Conservation (phyloP, 2,797 vertebrate genomes). For the Phoeniculus purpureus region DNA sequence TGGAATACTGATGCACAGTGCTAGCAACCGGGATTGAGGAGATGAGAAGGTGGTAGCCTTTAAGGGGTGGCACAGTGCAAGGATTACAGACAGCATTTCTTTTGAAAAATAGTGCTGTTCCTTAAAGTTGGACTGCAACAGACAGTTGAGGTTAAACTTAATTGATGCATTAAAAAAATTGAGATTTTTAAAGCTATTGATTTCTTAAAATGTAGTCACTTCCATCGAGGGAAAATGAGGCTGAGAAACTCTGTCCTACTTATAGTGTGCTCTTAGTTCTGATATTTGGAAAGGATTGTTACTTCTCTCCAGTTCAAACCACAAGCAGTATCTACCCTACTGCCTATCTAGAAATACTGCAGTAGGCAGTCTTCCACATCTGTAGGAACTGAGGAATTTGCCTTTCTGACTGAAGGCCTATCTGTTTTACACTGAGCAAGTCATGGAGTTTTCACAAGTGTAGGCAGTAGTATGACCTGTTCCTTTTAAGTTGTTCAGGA, state of each 20-base stretch:
- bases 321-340: not conserved
- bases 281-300: not conserved
- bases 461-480: not conserved
- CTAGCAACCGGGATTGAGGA: not conserved
- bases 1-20: slow-evolving; percentile 53
- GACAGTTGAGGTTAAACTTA: not conserved
- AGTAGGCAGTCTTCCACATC: not conserved
- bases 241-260: not conserved
- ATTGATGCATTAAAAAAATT: not conserved
- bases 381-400: not conserved
- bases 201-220: not conserved
- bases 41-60: slow-evolving; percentile 1
- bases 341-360: not conserved
- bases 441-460: not conserved
- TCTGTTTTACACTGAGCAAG: not conserved
- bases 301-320: not conserved
- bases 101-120: not conserved
- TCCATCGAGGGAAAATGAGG: not conserved
- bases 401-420: not conserved
- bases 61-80: not conserved
- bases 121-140: not conserved
- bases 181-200: not conserved
- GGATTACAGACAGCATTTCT: not conserved
- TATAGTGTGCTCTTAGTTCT: not conserved
- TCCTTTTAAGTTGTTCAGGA: not conserved